phyloP scores from a whole-genome alignment of 2,797 vertebrate genomes.

The Sus cebifrons region DNA sequence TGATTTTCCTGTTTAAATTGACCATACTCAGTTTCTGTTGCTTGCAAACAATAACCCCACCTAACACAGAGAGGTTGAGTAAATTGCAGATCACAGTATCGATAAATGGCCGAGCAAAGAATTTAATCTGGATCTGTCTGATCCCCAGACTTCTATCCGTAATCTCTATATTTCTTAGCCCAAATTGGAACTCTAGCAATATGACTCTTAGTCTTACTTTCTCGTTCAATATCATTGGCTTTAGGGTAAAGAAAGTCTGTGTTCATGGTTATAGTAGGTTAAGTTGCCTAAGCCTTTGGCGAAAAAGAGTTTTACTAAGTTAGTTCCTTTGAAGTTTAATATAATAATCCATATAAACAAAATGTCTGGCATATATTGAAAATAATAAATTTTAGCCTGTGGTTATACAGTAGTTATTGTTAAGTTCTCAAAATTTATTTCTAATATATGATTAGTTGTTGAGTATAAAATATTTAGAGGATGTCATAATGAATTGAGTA shows the following conservation, averaged over 20 bases:
- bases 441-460: background rate
- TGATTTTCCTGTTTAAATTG: background rate
- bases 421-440: background rate
- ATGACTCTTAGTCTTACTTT: background rate
- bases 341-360: constrained; percentile 1
- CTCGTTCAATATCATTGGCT: background rate
- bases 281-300: background rate
- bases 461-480: background rate
- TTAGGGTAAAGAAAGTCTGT: background rate
- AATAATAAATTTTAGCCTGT: background rate
- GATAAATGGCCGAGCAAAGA: background rate
- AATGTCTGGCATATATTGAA: background rate
- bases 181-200: background rate
- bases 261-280: background rate
- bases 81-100: background rate
- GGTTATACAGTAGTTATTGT: background rate
- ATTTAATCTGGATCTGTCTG: background rate
- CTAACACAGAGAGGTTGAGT: background rate
- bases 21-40: background rate
- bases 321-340: background rate
- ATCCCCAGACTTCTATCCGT: background rate
- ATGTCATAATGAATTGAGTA: background rate
- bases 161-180: background rate
- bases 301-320: constrained; percentile 41
- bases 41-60: background rate